Percentiles rank a stretch among this genome's conserved stretches.
Evolutionary conservation across 1,140 invertebrate species (phyloP).

Genomic region (Theocolax elegans): DNA sequence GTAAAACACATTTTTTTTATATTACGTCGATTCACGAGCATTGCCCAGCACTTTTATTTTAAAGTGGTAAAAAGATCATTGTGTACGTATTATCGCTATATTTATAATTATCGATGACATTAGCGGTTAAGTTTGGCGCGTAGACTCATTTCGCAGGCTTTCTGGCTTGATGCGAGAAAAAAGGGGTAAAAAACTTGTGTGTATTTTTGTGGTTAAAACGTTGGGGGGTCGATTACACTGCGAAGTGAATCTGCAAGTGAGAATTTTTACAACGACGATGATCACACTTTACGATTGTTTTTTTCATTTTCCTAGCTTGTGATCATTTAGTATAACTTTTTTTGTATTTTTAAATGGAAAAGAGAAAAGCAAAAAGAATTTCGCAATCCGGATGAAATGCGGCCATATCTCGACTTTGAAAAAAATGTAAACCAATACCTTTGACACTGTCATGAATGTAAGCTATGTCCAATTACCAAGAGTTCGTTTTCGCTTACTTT

Average conservation of each 20-base stretch:
- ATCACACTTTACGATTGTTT: conserved; percentile 22
- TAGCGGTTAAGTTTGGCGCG: not conserved
- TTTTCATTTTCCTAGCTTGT: conserved; percentile 32
- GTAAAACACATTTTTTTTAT: too few relatives aligned
- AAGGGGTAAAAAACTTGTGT: conserved; percentile 26
- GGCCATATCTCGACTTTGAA: conserved; percentile 55
- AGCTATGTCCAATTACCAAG: conserved; percentile 51
- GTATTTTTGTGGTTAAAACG: conserved; percentile 36
- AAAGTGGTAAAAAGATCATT: conserved; percentile 27
- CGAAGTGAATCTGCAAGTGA: conserved; percentile 28
- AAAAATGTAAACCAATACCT: conserved; percentile 50
- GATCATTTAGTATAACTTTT: conserved; percentile 20
- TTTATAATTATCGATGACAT: conserved; percentile 28
- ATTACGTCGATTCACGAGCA: too few relatives aligned
- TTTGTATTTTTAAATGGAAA: conserved; percentile 24
- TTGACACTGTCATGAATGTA: conserved; percentile 53
- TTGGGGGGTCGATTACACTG: conserved; percentile 23
- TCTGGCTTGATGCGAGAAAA: conserved; percentile 40
- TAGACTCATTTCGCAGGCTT: conserved; percentile 32
- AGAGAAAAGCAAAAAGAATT: not conserved
- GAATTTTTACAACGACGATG: conserved; percentile 18
- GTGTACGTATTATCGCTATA: conserved; percentile 25
- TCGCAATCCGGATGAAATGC: conserved; percentile 54
- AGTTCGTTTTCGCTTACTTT: conserved; percentile 32
- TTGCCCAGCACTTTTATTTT: too few relatives aligned